Conservation (phyloP, 2,113 vertebrate genomes). For the Ramphastos sulfuratus region DNA sequence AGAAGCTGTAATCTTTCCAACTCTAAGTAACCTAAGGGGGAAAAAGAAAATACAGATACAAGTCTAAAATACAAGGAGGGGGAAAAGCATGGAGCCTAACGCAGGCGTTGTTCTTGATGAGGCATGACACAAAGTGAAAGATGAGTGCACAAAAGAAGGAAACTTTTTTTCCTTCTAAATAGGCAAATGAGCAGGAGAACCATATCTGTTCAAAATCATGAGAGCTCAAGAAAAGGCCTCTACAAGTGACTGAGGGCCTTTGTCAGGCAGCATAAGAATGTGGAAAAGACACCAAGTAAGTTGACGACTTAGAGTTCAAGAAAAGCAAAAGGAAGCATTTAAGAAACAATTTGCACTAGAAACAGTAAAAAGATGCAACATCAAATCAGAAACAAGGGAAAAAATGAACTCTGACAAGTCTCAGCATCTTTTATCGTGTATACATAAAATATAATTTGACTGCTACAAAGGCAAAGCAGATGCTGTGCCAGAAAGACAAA, state of each 20-base stretch:
- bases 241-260: background rate
- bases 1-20: too few relatives aligned
- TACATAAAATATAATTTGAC: background rate
- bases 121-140: background rate
- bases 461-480: constrained; percentile 6
- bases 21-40: background rate
- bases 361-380: constrained; percentile 4
- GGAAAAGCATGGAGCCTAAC: background rate
- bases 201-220: background rate
- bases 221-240: background rate
- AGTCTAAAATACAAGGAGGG: background rate
- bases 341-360: background rate
- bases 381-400: background rate
- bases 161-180: background rate
- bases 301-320: background rate
- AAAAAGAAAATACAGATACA: background rate
- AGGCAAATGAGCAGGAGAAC: background rate
- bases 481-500: background rate
- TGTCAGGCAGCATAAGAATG: background rate
- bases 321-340: background rate
- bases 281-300: constrained; percentile 7
- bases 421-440: background rate
- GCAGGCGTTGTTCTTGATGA: background rate
- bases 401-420: background rate
- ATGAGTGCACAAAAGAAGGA: background rate